These are phyloP conservation scores for Xylocopa sonorina DNA, from an alignment of 1,140 invertebrate genomes.

Conservation along the genomic window DNA sequence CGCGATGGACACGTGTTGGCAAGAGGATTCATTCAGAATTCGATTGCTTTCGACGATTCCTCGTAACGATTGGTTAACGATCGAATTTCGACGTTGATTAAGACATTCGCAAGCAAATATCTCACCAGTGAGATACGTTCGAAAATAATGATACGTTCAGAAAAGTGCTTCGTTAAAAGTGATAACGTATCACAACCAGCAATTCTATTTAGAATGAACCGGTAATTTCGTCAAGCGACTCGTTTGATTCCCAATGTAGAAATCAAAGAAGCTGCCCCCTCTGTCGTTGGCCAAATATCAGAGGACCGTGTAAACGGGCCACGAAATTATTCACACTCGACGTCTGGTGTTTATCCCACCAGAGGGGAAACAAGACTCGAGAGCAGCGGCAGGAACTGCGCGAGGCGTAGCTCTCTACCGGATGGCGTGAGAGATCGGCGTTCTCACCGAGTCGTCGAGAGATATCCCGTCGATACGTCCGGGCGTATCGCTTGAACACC, in stretches of 20 bases:
- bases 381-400: not conserved
- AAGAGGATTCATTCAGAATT: no score
- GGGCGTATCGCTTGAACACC: slow-evolving; percentile 37
- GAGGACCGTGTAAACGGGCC: not conserved
- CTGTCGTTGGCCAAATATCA: not conserved
- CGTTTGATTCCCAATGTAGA: not conserved
- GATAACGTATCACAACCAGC: no score
- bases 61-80: no score
- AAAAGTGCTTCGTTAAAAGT: no score
- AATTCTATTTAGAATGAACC: not conserved
- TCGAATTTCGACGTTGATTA: no score
- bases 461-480: slow-evolving; percentile 48
- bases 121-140: no score
- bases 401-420: not conserved
- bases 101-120: no score
- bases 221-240: not conserved
- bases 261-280: not conserved
- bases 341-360: not conserved
- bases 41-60: no score
- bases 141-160: no score
- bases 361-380: not conserved
- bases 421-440: not conserved
- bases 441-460: slow-evolving; percentile 8
- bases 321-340: slow-evolving; percentile 6
- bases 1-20: no score